Percentiles rank a stretch among this genome's conserved stretches.
Evolutionary conservation across 2,113 vertebrate species (phyloP).

Genomic region (Alces alces): DNA sequence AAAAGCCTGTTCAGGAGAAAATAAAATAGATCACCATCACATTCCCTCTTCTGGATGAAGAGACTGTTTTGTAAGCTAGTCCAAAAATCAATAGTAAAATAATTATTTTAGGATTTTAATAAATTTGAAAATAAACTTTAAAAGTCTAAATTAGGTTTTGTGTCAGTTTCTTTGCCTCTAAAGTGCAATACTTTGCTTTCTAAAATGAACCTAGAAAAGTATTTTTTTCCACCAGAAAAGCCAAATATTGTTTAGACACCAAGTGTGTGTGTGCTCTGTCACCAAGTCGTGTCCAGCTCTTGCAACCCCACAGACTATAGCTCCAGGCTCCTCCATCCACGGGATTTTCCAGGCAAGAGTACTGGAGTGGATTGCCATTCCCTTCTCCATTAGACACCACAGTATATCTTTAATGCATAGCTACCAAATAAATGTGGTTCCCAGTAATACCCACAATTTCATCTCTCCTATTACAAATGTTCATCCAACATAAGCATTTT

Average conservation of each 20-base stretch:
- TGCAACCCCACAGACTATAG: not conserved
- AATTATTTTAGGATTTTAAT: slow-evolving; percentile 37
- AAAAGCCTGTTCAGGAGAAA: not conserved
- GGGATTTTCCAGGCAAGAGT: not conserved
- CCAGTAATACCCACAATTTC: slow-evolving; percentile 37
- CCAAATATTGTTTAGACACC: slow-evolving; percentile 14
- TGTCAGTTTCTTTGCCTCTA: not conserved
- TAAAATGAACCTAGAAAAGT: not conserved
- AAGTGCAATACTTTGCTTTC: not conserved
- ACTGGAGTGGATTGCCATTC: not conserved
- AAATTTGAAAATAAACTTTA: slow-evolving; percentile 36
- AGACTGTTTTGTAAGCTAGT: not conserved
- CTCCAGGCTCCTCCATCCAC: not conserved
- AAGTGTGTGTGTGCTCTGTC: not conserved
- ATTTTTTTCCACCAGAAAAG: not conserved
- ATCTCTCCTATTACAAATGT: slow-evolving; percentile 54
- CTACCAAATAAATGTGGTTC: slow-evolving; percentile 29
- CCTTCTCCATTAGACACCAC: not conserved
- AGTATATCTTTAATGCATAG: not conserved
- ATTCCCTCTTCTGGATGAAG: not conserved
- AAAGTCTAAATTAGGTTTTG: not conserved
- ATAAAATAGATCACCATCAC: not conserved
- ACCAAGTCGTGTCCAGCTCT: not conserved
- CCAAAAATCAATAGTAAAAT: slow-evolving; percentile 13
- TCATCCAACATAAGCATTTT: slow-evolving; percentile 43